Evolutionary conservation across 2,888 invertebrate species (phyloP), one percentile per base, ranked within the genome.

Genomic region (Caenorhabditis sp.): DNA sequence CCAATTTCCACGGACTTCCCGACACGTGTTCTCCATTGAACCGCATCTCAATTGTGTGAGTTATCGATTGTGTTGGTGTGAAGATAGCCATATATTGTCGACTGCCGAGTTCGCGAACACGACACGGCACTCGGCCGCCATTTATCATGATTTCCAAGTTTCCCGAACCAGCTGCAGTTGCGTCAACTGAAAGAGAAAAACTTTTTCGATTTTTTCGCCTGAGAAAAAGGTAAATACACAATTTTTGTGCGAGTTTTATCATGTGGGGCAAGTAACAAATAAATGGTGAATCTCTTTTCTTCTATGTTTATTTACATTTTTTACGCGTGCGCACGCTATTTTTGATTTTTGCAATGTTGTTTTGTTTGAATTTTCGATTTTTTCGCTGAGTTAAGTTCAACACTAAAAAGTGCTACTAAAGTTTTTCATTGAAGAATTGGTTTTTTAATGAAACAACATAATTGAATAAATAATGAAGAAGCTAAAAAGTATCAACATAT

Each of bases 111-210:
- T 94, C 93, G 76, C 93, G 91, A 17, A 97, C 80, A 64, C 94
- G 94, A 83, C 96, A 96, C 10, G 95, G 94, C 27, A 97, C 95
- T 77, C 95, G 92, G 4, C 95, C 94, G 50, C 95, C 95, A 86
- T 96, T 95, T 10, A 96, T 95, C 78, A 96, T 91, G 80, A 97
- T 93, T 89, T 97, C 97, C 80, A 97, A 90, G 89, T 96, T 95
- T 19, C 97, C 97, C 2, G 95, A 94, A 49, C 97, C 97, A n/a
- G 97, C 96, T 79, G 92, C 92, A 69, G 94, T 93, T 66, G 96
- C 95, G 89, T 97, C 96, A 89, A 97, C 95, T 95, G 87, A 26
- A 55, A 53, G 21, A 23, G 21, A 21, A 53, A 23, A 53, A 23
- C 4, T 31, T 31, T 31, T 31, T 31, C 10, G 5, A 8, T 49